These are phyloP conservation scores for Brachionus manjavacas DNA, from an alignment of 1,140 invertebrate species.

Conservation along the genomic window DNA sequence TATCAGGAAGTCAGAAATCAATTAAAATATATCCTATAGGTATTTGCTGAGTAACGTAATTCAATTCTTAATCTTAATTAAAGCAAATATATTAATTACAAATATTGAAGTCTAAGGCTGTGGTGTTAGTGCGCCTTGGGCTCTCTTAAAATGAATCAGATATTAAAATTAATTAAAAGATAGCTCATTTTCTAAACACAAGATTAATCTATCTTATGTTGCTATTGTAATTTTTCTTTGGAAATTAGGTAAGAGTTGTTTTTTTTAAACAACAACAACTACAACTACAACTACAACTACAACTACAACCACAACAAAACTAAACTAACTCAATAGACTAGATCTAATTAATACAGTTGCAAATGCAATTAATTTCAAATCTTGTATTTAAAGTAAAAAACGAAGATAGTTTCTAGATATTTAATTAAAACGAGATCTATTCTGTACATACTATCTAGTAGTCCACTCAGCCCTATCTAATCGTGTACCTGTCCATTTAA, in stretches of 20 bases:
- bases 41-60: background rate
- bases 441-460: background rate
- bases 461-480: background rate
- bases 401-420: background rate
- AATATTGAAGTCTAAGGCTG: background rate
- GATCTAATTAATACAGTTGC: constrained; percentile 36
- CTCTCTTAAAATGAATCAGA: background rate
- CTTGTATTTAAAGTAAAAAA: background rate
- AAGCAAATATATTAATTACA: background rate
- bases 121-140: background rate
- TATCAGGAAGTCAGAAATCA: background rate
- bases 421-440: background rate
- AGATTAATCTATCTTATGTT: constrained; percentile 30
- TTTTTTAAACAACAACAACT: background rate
- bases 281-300: background rate
- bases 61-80: constrained; percentile 6
- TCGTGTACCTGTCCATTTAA: background rate
- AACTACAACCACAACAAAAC: background rate
- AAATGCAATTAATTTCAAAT: constrained; percentile 36
- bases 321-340: constrained; percentile 5
- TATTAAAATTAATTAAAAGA: constrained; percentile 8
- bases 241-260: constrained; percentile 29
- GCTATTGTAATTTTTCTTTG: background rate
- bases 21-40: background rate
- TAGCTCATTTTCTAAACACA: background rate